Conservation (phyloP, 2,113 vertebrate genomes). For the Bujurquina vittata region DNA sequence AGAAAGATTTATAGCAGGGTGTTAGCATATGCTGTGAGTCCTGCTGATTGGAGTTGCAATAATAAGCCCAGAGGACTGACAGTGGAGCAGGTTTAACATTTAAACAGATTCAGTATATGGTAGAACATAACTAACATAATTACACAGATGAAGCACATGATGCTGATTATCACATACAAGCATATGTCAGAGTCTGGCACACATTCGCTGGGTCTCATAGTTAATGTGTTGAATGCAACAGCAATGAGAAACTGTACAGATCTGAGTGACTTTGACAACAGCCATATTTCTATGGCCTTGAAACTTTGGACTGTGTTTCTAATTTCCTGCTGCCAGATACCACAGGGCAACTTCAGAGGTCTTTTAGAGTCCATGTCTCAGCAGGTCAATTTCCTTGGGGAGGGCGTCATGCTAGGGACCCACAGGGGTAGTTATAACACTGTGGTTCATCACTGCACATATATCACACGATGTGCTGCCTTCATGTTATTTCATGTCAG, state of each 20-base stretch:
- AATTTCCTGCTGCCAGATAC: not conserved
- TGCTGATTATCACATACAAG: not conserved
- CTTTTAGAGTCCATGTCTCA: not conserved
- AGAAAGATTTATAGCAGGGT: constrained; percentile 46
- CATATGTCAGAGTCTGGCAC: not conserved
- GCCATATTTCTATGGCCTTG: not conserved
- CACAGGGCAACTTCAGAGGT: constrained; percentile 1
- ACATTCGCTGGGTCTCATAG: not conserved
- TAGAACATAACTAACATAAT: not conserved
- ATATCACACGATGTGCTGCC: not conserved
- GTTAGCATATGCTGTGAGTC: constrained; percentile 29
- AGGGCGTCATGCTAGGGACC: not conserved
- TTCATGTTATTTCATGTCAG: not conserved
- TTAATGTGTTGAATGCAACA: not conserved
- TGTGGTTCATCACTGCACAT: not conserved
- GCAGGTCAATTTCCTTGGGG: not conserved
- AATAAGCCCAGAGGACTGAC: constrained; percentile 16
- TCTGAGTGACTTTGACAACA: not conserved
- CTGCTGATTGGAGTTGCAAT: constrained; percentile 21
- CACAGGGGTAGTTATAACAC: not conserved
- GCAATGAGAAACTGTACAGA: not conserved
- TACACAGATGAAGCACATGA: not conserved
- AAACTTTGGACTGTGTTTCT: constrained; percentile 1
- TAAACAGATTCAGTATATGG: not conserved
- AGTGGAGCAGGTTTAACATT: constrained; percentile 3